Conservation (phyloP, 1,140 invertebrate genomes). For the Drosophila arizonae region DNA sequence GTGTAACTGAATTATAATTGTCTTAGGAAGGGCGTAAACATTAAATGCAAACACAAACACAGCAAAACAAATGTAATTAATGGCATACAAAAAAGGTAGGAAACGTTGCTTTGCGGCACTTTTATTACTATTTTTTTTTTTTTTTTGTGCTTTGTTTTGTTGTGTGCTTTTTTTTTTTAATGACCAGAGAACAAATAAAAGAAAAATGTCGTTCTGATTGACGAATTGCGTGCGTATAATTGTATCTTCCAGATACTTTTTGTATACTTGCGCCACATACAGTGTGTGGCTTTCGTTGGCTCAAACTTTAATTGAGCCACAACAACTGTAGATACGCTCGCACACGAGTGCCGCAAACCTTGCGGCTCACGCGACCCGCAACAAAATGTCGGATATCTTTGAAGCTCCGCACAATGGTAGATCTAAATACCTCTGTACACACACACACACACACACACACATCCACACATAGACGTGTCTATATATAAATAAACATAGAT, state of each 20-base stretch:
- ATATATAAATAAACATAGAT: conserved; percentile 17
- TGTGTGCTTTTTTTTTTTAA: conserved; percentile 52
- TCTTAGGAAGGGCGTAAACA: conserved; percentile 55
- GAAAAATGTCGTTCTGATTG: conserved; percentile 82
- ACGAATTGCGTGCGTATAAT: conserved; percentile 83
- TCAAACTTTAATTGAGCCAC: conserved; percentile 75
- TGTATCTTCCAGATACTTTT: conserved; percentile 79
- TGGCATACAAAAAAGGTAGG: conserved; percentile 48
- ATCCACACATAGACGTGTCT: too few relatives aligned
- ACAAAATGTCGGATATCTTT: conserved; percentile 76
- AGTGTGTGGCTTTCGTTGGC: conserved; percentile 45
- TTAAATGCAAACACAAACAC: conserved; percentile 43
- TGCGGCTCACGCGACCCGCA: conserved; percentile 66
- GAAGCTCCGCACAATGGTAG: conserved; percentile 49
- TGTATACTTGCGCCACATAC: conserved; percentile 70
- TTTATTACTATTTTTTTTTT: conserved; percentile 65
- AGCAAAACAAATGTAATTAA: conserved; percentile 55
- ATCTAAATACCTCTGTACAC: conserved; percentile 12
- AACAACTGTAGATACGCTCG: conserved; percentile 72
- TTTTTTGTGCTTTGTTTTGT: conserved; percentile 29
- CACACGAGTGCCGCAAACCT: conserved; percentile 55
- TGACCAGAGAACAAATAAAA: conserved; percentile 77
- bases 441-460: too few relatives aligned
- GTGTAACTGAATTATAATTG: conserved; percentile 72
- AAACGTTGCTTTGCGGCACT: conserved; percentile 75